phyloP scores from a whole-genome alignment of 1,140 invertebrate species.

The Zaprionus inermis region DNA sequence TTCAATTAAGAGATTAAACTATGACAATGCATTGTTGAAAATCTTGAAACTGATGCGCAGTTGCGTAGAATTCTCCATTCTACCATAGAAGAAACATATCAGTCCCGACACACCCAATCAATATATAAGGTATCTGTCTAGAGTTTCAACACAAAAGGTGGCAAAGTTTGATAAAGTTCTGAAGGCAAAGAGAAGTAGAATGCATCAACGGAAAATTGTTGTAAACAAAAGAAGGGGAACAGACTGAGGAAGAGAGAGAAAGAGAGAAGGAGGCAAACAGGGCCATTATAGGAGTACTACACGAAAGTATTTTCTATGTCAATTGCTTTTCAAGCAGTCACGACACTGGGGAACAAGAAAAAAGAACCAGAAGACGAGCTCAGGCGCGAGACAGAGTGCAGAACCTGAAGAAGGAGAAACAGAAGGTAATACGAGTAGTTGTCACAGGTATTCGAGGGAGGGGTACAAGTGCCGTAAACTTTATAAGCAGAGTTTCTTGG shows the following conservation, averaged over 20 bases:
- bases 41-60: neutral
- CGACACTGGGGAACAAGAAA: conserved; percentile 30
- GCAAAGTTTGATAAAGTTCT: conserved; percentile 48
- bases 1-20: conserved; percentile 16
- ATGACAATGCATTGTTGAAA: neutral
- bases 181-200: conserved; percentile 16
- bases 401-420: neutral
- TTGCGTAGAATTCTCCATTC: neutral
- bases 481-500: conserved; percentile 34
- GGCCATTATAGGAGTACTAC: conserved; percentile 38
- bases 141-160: conserved; percentile 6
- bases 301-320: conserved; percentile 53
- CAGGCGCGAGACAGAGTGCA: neutral
- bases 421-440: conserved; percentile 25
- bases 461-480: conserved; percentile 44
- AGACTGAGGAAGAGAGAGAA: neutral
- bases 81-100: too few species aligned
- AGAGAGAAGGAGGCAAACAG: neutral
- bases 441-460: neutral
- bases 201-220: conserved; percentile 25
- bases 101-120: conserved; percentile 16
- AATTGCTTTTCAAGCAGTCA: conserved; percentile 59
- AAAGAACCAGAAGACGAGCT: conserved; percentile 7
- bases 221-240: neutral
- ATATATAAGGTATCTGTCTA: conserved; percentile 13